These are phyloP conservation scores for Lepidochrysops patricia DNA, from an alignment of 2,888 invertebrate species.

Conservation along the genomic window DNA sequence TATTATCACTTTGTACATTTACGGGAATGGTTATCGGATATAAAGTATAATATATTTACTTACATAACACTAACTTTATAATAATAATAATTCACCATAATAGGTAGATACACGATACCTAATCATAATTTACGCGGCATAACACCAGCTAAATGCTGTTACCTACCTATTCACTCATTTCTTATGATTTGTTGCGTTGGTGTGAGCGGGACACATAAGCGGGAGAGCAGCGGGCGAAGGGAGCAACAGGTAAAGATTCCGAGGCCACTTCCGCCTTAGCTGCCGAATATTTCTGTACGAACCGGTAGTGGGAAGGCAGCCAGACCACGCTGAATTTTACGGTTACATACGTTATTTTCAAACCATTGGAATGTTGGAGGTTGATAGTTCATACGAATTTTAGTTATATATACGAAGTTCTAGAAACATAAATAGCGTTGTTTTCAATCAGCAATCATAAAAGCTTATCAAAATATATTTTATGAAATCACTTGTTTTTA, in stretches of 20 bases:
- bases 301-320: constrained; percentile 73
- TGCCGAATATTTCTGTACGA: constrained; percentile 75
- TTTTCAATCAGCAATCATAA: too few relatives aligned
- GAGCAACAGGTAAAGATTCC: constrained; percentile 76
- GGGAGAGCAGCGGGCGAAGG: constrained; percentile 63
- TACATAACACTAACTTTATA: too few relatives aligned
- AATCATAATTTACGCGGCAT: constrained; percentile 24
- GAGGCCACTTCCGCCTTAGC: constrained; percentile 75
- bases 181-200: constrained; percentile 36
- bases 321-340: constrained; percentile 50
- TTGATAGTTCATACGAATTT: too few relatives aligned
- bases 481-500: too few relatives aligned
- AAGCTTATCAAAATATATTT: too few relatives aligned
- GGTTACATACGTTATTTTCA: not conserved
- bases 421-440: too few relatives aligned
- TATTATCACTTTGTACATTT: too few relatives aligned
- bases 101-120: not conserved
- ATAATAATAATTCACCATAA: not conserved
- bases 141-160: constrained; percentile 19
- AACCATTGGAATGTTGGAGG: not conserved
- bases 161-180: constrained; percentile 43
- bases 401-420: too few relatives aligned
- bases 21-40: too few relatives aligned
- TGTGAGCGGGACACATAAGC: constrained; percentile 48
- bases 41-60: too few relatives aligned